Evolutionary conservation across 2,797 vertebrate species (phyloP).

Genomic region (Phataginus tetradactyla): DNA sequence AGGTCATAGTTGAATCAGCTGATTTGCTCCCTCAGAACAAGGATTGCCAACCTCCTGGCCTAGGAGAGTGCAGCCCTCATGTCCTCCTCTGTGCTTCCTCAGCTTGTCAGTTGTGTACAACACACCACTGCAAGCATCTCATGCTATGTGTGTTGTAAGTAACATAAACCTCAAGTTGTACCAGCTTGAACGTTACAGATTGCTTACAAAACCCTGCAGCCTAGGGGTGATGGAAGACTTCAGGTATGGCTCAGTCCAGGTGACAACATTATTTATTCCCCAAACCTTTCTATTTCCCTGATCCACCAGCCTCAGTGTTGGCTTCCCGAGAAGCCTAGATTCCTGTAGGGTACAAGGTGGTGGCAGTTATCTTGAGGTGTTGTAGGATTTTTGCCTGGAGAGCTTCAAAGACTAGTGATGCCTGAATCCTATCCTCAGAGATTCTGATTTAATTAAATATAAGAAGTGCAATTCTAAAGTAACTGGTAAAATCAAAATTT

Average conservation of each 20-base stretch:
- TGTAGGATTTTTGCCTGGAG: no score
- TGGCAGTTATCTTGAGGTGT: not conserved
- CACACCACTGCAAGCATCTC: not conserved
- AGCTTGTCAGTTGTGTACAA: not conserved
- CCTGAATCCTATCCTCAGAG: not conserved
- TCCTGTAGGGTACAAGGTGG: not conserved
- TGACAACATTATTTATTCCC: not conserved
- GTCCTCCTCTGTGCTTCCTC: not conserved
- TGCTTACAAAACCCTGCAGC: not conserved
- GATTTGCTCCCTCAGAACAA: not conserved
- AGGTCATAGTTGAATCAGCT: not conserved
- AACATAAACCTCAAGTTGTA: not conserved
- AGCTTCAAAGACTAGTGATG: not conserved
- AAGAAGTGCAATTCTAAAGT: not conserved
- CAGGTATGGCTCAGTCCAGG: not conserved
- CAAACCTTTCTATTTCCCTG: not conserved
- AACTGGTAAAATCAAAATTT: constrained; percentile 32
- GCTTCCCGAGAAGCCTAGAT: not conserved
- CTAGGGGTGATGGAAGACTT: not conserved
- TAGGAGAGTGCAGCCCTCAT: not conserved
- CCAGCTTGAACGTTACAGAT: not conserved
- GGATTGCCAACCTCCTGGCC: not conserved
- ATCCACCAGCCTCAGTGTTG: not conserved
- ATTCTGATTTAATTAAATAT: not conserved
- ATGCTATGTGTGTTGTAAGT: not conserved